phyloP scores from a whole-genome alignment of 2,888 invertebrate species.

The Lasioglossum marginatum region DNA sequence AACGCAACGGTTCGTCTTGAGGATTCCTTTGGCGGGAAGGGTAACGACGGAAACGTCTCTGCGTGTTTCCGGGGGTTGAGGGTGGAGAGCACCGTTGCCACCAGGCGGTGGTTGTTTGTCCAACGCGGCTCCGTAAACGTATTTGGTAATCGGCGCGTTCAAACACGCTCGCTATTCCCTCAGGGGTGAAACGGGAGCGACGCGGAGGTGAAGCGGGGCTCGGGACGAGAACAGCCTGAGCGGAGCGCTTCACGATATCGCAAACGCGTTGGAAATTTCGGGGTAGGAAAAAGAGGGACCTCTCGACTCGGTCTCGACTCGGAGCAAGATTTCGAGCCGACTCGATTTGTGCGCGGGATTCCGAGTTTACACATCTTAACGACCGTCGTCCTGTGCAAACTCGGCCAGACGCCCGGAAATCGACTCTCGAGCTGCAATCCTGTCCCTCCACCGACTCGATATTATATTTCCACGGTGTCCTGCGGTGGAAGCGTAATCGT shows the following conservation, averaged over 20 bases:
- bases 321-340: background rate
- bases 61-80: background rate
- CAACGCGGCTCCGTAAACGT: slow-evolving; percentile 27
- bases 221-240: background rate
- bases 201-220: background rate
- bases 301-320: slow-evolving; percentile 4
- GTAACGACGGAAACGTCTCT: background rate
- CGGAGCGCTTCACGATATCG: slow-evolving; percentile 18
- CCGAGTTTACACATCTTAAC: slow-evolving; percentile 68
- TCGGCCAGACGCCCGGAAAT: slow-evolving; percentile 33
- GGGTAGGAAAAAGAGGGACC: slow-evolving; percentile 33
- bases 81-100: background rate
- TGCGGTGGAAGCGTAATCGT: background rate
- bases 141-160: slow-evolving; percentile 39
- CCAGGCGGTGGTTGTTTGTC: slow-evolving; percentile 14
- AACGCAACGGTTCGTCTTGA: background rate
- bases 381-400: slow-evolving; percentile 70
- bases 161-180: slow-evolving; percentile 34
- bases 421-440: slow-evolving; percentile 12
- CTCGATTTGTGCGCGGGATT: slow-evolving; percentile 46
- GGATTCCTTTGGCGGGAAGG: slow-evolving; percentile 3
- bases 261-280: slow-evolving; percentile 31
- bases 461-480: slow-evolving; percentile 6
- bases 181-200: slow-evolving; percentile 4
- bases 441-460: background rate